Conservation (phyloP, 2,888 invertebrate species). For the Xestia xanthographa region DNA sequence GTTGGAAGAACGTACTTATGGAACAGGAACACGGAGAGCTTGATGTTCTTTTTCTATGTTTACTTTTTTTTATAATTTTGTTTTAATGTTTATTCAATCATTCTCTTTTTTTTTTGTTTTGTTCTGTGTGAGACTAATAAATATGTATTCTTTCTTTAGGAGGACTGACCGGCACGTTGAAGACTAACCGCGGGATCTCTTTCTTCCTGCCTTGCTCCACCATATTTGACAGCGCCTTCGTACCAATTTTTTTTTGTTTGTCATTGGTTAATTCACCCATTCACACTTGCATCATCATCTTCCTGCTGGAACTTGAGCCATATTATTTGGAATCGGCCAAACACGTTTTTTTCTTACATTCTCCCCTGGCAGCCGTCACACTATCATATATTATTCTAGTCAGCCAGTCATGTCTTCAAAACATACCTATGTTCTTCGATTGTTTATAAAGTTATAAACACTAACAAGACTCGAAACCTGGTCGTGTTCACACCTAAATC, state of each 20-base stretch:
- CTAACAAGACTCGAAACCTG: slow-evolving; percentile 19
- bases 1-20: not conserved
- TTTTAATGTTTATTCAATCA: no score
- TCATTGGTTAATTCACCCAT: not conserved
- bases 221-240: no score
- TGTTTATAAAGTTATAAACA: not conserved
- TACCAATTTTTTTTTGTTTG: no score
- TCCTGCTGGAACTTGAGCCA: not conserved
- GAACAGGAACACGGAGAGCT: not conserved
- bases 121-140: no score
- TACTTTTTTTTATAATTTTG: no score
- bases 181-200: not conserved
- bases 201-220: no score
- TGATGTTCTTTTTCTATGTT: no score
- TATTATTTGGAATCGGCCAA: not conserved
- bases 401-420: not conserved
- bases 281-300: not conserved
- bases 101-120: no score
- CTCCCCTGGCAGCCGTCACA: not conserved
- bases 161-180: not conserved
- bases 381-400: not conserved
- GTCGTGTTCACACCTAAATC: slow-evolving; percentile 29
- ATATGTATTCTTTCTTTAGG: no score
- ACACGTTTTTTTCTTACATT: not conserved
- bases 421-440: not conserved